phyloP scores from a whole-genome alignment of 2,797 vertebrate species.

The Mus minutoides region DNA sequence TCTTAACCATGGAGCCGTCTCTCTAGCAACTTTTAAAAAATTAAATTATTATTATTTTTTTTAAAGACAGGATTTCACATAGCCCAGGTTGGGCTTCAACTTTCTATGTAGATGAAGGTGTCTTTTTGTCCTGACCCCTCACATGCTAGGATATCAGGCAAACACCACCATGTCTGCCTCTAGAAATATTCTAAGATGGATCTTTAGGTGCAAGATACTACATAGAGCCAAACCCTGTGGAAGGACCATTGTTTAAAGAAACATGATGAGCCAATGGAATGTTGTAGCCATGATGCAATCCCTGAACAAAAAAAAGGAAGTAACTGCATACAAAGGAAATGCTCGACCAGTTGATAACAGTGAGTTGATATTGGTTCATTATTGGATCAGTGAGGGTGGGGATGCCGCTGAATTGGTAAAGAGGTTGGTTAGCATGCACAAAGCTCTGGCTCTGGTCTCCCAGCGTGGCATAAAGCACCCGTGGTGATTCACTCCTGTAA shows the following conservation, averaged over 20 bases:
- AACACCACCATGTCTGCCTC: neutral
- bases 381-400: neutral
- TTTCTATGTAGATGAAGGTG: neutral
- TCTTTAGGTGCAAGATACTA: neutral
- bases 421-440: neutral
- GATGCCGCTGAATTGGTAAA: neutral
- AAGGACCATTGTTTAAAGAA: neutral
- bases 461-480: neutral
- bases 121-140: neutral
- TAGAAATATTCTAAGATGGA: constrained; percentile 30
- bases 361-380: neutral
- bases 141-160: neutral
- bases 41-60: neutral
- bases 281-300: neutral
- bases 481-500: neutral
- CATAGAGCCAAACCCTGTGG: neutral
- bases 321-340: constrained; percentile 26
- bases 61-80: neutral
- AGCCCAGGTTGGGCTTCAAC: neutral
- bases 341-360: neutral
- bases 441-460: neutral
- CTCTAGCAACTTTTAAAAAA: neutral
- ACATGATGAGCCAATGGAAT: neutral
- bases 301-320: neutral
- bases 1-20: neutral